A percentile compares a stretch with the other conserved stretches of the same genome.
Conservation (phyloP, 2,797 vertebrate genomes). For the Poeciliopsis infans region DNA sequence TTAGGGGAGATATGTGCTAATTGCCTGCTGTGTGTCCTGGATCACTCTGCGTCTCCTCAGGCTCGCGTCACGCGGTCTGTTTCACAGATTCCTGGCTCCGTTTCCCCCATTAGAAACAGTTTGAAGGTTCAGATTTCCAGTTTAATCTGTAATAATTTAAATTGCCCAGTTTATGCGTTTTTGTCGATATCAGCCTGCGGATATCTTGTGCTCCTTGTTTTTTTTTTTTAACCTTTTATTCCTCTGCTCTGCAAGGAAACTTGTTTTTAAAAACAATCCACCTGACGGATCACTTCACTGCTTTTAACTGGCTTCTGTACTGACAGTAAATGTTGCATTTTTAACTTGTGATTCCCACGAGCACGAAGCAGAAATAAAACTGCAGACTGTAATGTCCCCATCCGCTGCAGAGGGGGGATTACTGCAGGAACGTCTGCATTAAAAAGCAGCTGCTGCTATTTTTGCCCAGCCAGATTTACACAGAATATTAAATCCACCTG, state of each 20-base stretch:
- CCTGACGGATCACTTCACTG: too few relatives aligned
- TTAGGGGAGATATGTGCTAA: slow-evolving; percentile 58
- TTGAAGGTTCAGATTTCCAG: background rate
- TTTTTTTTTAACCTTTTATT: background rate
- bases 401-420: background rate
- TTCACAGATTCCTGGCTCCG: slow-evolving; percentile 6
- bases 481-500: background rate
- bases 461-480: background rate
- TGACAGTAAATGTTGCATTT: background rate
- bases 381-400: background rate
- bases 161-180: background rate
- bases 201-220: background rate
- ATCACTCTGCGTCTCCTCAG: background rate
- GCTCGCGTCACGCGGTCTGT: slow-evolving; percentile 33
- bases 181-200: background rate
- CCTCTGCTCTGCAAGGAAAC: background rate
- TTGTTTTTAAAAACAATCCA: background rate
- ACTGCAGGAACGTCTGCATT: background rate
- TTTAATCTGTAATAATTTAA: background rate
- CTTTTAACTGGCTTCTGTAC: background rate
- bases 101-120: background rate
- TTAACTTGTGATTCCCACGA: background rate
- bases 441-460: background rate
- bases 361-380: background rate
- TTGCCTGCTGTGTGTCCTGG: slow-evolving; percentile 54